Conservation (phyloP, 2,797 vertebrate genomes). For the Danio jaintianensis region DNA sequence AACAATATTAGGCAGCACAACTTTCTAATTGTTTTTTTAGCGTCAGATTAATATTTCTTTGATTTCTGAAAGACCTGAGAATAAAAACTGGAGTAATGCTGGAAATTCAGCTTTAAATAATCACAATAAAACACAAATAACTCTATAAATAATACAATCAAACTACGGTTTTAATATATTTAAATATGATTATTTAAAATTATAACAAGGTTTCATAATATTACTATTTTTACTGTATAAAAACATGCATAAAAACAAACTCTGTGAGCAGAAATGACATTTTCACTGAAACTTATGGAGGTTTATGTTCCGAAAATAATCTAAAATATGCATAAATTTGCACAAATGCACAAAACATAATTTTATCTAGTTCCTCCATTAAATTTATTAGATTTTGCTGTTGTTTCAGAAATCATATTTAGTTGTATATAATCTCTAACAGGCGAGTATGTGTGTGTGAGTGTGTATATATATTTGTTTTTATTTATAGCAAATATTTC, state of each 20-base stretch:
- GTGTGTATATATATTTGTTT: neutral
- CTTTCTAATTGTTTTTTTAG: neutral
- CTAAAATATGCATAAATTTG: neutral
- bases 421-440: neutral
- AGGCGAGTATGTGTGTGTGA: no score
- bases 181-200: no score
- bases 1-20: neutral
- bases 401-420: neutral
- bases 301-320: neutral
- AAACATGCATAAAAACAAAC: neutral
- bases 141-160: no score
- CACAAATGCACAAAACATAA: neutral
- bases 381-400: neutral
- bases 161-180: no score
- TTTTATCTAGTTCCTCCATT: neutral
- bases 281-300: neutral
- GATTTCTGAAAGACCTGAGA: neutral
- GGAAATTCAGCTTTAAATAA: no score
- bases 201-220: no score
- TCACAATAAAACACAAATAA: no score
- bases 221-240: no score
- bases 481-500: no score
- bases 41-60: neutral
- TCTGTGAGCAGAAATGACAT: neutral
- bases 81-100: no score